Percentiles rank a stretch among this genome's conserved stretches.
phyloP scores from a whole-genome alignment of 2,888 invertebrate species.

The Halictus quadricinctus region DNA sequence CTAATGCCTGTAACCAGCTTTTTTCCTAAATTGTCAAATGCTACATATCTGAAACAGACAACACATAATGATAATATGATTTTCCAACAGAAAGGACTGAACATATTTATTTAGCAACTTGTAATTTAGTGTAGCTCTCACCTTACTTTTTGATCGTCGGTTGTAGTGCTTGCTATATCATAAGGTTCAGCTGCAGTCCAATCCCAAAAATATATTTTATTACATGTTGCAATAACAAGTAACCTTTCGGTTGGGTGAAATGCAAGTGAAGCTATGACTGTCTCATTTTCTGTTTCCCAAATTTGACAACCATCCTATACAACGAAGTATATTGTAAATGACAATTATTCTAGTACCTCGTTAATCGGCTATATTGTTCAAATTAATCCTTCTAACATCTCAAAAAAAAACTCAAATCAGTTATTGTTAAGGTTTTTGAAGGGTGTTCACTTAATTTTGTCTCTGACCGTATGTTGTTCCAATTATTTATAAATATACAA shows the following conservation, averaged over 20 bases:
- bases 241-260: conserved; percentile 93
- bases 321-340: conserved; percentile 15
- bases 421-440: too few relatives aligned
- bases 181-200: conserved; percentile 92
- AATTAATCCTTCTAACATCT: too few relatives aligned
- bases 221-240: conserved; percentile 92
- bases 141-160: conserved; percentile 92
- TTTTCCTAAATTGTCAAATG: conserved; percentile 91
- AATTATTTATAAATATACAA: neutral
- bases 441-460: too few relatives aligned
- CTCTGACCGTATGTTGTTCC: neutral
- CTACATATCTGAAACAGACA: conserved; percentile 87
- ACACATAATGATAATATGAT: conserved; percentile 9
- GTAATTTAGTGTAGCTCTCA: conserved; percentile 79
- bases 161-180: conserved; percentile 89
- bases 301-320: conserved; percentile 92
- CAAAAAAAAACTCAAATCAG: too few relatives aligned
- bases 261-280: conserved; percentile 92
- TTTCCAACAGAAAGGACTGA: neutral
- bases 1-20: conserved; percentile 93
- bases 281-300: conserved; percentile 89
- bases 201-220: conserved; percentile 95
- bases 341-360: neutral
- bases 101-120: conserved; percentile 32
- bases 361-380: too few relatives aligned